Evolutionary conservation across 1,140 invertebrate genomes (phyloP).

Genomic region (Drosophila ficusphila): DNA sequence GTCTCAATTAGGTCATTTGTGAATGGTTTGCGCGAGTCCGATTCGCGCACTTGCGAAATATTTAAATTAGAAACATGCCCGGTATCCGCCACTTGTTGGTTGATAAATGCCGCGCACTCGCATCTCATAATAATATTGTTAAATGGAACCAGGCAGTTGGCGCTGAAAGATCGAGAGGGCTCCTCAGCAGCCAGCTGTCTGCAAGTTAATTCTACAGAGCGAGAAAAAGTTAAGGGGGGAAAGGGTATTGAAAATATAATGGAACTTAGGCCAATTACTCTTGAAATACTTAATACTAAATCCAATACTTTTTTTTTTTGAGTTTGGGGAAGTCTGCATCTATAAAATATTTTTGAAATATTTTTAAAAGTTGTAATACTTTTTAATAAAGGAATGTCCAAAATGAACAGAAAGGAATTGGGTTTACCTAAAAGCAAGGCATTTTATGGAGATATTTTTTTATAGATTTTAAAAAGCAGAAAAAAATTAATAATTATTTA

Average conservation of each 20-base stretch:
- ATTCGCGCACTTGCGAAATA: constrained; percentile 49
- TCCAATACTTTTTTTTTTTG: no score
- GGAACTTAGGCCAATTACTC: no score
- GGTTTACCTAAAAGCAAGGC: no score
- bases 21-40: constrained; percentile 23
- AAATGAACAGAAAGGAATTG: no score
- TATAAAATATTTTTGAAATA: no score
- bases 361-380: no score
- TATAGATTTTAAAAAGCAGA: no score
- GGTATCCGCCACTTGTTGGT: constrained; percentile 63
- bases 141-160: constrained; percentile 39
- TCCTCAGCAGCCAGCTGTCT: constrained; percentile 6
- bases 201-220: constrained; percentile 14
- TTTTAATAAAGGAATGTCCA: no score
- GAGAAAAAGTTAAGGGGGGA: constrained; percentile 7
- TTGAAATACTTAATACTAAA: neutral
- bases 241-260: no score
- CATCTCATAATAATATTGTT: constrained; percentile 51
- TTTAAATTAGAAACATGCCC: constrained; percentile 75
- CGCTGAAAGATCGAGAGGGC: constrained; percentile 16
- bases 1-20: constrained; percentile 65
- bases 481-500: no score
- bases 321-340: no score
- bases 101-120: constrained; percentile 34
- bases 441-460: no score